Evolutionary conservation across 1,140 invertebrate species (phyloP).

Genomic region (Drosophila santomea): DNA sequence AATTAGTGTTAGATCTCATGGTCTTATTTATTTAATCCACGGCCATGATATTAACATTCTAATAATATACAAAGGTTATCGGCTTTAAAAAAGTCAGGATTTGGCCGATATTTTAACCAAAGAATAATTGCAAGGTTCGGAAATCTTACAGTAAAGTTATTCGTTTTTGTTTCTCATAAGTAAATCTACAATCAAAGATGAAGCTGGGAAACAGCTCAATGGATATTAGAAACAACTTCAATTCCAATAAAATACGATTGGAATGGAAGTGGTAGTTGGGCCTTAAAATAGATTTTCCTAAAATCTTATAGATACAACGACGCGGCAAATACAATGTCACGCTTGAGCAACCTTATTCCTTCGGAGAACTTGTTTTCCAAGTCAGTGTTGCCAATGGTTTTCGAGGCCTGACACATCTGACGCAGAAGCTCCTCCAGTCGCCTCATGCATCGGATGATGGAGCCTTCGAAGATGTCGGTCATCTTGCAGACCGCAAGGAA

Average conservation of each 20-base stretch:
- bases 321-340: constrained; percentile 99
- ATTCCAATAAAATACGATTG: not conserved
- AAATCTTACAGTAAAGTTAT: not conserved
- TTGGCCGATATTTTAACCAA: not conserved
- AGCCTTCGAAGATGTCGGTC: constrained; percentile 99
- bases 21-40: constrained; percentile 10
- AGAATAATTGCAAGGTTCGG: not conserved
- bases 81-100: too few species aligned
- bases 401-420: constrained; percentile 98
- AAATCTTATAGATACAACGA: constrained; percentile 95
- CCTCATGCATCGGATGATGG: constrained; percentile 98
- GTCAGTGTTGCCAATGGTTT: constrained; percentile 98
- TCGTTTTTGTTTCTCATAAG: too few species aligned
- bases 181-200: not conserved
- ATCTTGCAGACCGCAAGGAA: constrained; percentile 98
- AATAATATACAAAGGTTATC: constrained; percentile 13
- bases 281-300: constrained; percentile 1
- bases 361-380: constrained; percentile 98
- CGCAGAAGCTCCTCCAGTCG: constrained; percentile 97
- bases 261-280: not conserved
- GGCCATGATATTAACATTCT: not conserved
- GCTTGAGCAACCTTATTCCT: constrained; percentile 95
- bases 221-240: not conserved
- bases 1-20: not conserved
- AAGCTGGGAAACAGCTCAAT: not conserved